Percentiles rank a stretch among this genome's conserved stretches.
Conservation (phyloP, 2,797 vertebrate species). For the Astyanax mexicanus region DNA sequence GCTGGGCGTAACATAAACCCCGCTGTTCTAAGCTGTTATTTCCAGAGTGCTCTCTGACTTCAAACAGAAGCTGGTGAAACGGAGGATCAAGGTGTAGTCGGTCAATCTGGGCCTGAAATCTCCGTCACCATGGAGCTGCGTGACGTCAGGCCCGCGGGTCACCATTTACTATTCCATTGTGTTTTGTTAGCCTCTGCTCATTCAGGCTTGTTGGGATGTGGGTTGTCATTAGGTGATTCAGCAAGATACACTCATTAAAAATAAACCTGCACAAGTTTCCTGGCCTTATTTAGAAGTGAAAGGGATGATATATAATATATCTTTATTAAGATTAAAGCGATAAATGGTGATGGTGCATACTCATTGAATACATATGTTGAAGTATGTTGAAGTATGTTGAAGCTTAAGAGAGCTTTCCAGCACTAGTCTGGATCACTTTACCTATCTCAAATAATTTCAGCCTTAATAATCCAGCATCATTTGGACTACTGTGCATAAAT, state of each 20-base stretch:
- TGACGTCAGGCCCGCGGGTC: slow-evolving; percentile 67
- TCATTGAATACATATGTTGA: too few relatives aligned
- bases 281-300: not conserved
- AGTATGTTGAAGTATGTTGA: too few relatives aligned
- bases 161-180: slow-evolving; percentile 59
- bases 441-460: too few relatives aligned
- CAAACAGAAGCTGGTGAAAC: slow-evolving; percentile 44
- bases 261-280: not conserved
- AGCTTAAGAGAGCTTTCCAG: too few relatives aligned
- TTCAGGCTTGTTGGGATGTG: slow-evolving; percentile 27
- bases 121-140: slow-evolving; percentile 72
- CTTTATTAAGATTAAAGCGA: too few relatives aligned
- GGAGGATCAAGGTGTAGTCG: slow-evolving; percentile 46
- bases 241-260: not conserved
- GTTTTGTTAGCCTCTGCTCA: slow-evolving; percentile 39
- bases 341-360: too few relatives aligned
- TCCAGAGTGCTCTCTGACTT: slow-evolving; percentile 56
- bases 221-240: slow-evolving; percentile 13
- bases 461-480: too few relatives aligned
- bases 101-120: slow-evolving; percentile 51
- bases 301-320: too few relatives aligned
- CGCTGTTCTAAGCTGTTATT: slow-evolving; percentile 22
- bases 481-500: too few relatives aligned
- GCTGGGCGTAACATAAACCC: slow-evolving; percentile 1
- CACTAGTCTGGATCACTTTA: too few relatives aligned